phyloP scores from a whole-genome alignment of 2,113 vertebrate species.

The Hemichromis elongatus region DNA sequence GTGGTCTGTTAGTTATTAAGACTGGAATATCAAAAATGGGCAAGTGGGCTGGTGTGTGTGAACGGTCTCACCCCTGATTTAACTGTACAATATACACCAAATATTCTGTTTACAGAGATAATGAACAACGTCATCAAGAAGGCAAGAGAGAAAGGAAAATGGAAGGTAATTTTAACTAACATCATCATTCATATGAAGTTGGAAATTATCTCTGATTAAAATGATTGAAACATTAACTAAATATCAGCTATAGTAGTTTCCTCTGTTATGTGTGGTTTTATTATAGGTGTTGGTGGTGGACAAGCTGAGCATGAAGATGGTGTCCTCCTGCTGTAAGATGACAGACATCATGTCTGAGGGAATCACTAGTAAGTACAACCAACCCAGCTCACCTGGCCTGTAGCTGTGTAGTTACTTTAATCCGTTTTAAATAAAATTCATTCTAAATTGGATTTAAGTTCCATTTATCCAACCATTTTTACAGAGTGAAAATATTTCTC shows the following conservation, averaged over 20 bases:
- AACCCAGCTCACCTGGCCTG: neutral
- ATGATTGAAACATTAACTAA: neutral
- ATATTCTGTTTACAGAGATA: slow-evolving; percentile 77
- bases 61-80: fast-evolving
- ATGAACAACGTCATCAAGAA: slow-evolving; percentile 98
- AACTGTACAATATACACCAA: fast-evolving
- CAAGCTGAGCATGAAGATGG: slow-evolving; percentile 96
- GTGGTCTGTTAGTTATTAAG: neutral
- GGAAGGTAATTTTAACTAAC: slow-evolving; percentile 82
- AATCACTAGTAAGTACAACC: slow-evolving; percentile 87
- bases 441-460: neutral
- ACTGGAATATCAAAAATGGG: neutral
- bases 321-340: slow-evolving; percentile 98
- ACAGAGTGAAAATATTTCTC: neutral
- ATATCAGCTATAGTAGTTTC: neutral
- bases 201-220: neutral
- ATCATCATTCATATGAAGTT: neutral
- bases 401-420: neutral
- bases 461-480: neutral
- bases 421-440: neutral
- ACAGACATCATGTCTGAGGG: slow-evolving; percentile 98
- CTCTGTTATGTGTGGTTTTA: neutral
- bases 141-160: slow-evolving; percentile 94
- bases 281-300: slow-evolving; percentile 93
- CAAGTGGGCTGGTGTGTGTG: neutral